Conservation (phyloP, 2,888 invertebrate species). For the Meta bourneti region DNA sequence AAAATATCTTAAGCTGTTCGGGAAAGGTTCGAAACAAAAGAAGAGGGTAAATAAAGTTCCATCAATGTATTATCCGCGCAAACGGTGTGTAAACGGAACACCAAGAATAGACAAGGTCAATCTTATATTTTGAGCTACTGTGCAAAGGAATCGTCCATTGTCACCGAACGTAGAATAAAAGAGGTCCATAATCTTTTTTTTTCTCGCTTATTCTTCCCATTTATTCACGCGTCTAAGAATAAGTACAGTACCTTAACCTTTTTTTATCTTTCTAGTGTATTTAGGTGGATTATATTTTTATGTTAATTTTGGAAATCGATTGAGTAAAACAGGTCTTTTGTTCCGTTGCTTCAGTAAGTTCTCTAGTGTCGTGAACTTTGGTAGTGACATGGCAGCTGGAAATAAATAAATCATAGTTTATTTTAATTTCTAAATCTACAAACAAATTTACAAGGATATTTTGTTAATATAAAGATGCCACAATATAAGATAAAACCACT, state of each 20-base stretch:
- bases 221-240: neutral
- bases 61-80: neutral
- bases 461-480: too few species aligned
- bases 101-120: neutral
- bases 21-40: neutral
- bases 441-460: too few species aligned
- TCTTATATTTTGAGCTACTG: neutral
- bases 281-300: neutral
- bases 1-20: too few species aligned
- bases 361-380: too few species aligned
- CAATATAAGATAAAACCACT: too few species aligned
- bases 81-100: neutral
- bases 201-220: neutral
- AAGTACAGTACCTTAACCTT: neutral
- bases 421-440: too few species aligned
- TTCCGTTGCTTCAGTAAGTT: too few species aligned
- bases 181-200: neutral
- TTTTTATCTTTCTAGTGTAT: neutral
- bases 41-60: neutral
- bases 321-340: too few species aligned
- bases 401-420: too few species aligned
- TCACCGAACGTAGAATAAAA: neutral
- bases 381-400: too few species aligned
- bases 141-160: neutral
- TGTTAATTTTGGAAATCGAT: too few species aligned